Base-by-base conservation (phyloP, 92 coral and sea anemone species). In the Anthopleura xanthogrammica region DNA sequence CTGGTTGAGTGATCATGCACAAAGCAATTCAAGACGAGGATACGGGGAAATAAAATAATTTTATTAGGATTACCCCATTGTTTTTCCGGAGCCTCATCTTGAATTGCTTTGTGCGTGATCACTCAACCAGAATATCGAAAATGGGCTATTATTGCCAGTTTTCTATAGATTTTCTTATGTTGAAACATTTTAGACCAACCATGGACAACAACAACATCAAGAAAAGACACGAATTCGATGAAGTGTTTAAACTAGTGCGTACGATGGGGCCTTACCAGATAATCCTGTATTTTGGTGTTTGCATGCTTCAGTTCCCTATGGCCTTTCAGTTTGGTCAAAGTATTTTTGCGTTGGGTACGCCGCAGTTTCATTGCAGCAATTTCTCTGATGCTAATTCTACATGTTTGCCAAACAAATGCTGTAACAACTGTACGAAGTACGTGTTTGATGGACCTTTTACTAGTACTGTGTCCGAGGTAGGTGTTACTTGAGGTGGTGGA, bases 381-480 rank as follows among this genome's bases (percentile, higher is more conserved):
- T 29, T 29, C 36, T 52, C 65, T n/a, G 78, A 82, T 58, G 78
- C 48, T 12, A 81, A 81, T 40, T 42, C 82, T 20, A 48, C 82
- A 16, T 82, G 90, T 23, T 71, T 42, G 36, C 79, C 79, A 50
- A 81, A 81, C 86, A 75, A 77, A 57, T 87, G 86, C 62, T 87
- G 90, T 55, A 52, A 77, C 14, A 87, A 87, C 62, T 87, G 90
- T 60, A 81, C 86, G 4, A n/a, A 60, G 2, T 80, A 86, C 73
- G 57, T n/a, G 16, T 86, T 86, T 66, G 86, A 81, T 39, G 89
- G 89, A 29, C 89, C 89, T 16, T 86, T 80, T 42, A 81, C 80
- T 9, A 86, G 86, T 77, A 80, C 85, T 76, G 89, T 86, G 41
- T 54, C 60, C 64, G 89, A 86, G 89, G 89, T 86, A 82, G 62